Evolutionary conservation across 2,888 invertebrate genomes (phyloP), one percentile per base, ranked within the genome.

Genomic region (Neoscelio sp.): DNA sequence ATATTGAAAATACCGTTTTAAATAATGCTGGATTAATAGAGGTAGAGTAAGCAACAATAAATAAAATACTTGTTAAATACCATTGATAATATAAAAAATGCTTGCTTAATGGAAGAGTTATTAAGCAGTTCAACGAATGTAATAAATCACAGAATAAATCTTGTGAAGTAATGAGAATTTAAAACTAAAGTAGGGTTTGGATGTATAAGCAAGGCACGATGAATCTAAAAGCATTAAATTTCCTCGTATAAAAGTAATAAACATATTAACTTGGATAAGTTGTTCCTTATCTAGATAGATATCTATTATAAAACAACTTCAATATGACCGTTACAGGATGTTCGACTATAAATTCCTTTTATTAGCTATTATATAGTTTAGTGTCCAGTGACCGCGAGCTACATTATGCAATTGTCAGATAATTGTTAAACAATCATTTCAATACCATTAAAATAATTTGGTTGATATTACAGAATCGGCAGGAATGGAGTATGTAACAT

Each of bases 361-460:
- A 60, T 60, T 30, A 60, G 60, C 20, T 10, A 44, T 60, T 44
- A 60, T 18, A n/a, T 33, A 26, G 60, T 44, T 60, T 46, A 33
- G 44, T 46, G 46, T 33, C 33, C 35, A 46, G 44, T 35, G 60
- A 46, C 20, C 33, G 1, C 23, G 15, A 15, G 46, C 33, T 33
- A 46, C 15, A 46, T 44, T 33, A 35, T 20, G 33, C 23, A 33
- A 46, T 46, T 33, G 46, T 46, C 33, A 46, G 46, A 44, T 60
- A 33, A 20, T 60, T 60, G 46, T 60, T 33, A 60, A 60, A 46
- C 60, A 35, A 46, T 60, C 20, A 60, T 60, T 33, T 46, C 13
- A 20, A 35, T 35, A 23, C 2, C 35, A 46, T 60, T 33, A 46
- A 40, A 44, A 60, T 60, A 46, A 33, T 60, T 46, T 35, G 46